Percentiles rank a stretch among this genome's conserved stretches.
Conservation (phyloP, 2,888 invertebrate species). For the Theodoxus fluviatilis region DNA sequence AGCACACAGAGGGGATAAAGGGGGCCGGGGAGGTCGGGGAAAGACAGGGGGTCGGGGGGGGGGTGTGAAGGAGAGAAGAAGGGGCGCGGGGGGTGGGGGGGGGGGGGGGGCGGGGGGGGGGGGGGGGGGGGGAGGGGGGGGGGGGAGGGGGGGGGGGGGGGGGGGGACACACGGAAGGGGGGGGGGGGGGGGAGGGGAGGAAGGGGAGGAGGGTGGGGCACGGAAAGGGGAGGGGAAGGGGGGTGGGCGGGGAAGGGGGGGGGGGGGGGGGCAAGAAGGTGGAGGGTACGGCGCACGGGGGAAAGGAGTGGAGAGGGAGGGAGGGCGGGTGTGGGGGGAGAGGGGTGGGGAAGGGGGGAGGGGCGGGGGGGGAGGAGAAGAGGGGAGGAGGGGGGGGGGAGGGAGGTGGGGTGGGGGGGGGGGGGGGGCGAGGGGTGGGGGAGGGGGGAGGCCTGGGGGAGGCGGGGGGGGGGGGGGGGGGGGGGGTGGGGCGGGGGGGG, state of each 20-base stretch:
- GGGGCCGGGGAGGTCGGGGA: not conserved
- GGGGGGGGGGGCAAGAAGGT: conserved; percentile 2
- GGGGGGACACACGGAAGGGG: not conserved
- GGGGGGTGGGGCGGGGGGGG: not conserved
- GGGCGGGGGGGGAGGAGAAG: not conserved
- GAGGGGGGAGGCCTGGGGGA: not conserved
- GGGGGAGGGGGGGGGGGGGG: not conserved
- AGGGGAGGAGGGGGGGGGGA: not conserved
- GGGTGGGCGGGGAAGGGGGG: not conserved
- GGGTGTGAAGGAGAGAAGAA: conserved; percentile 4
- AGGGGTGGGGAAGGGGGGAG: not conserved
- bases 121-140: not conserved
- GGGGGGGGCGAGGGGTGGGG: not conserved
- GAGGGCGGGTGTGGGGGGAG: not conserved
- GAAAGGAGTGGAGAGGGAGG: not conserved
- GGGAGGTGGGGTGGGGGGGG: not conserved
- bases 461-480: not conserved
- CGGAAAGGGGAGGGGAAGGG: not conserved
- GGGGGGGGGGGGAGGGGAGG: not conserved
- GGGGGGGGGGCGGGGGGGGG: not conserved
- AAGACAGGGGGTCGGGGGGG: not conserved
- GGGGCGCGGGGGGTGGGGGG: not conserved
- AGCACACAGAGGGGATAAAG: not conserved
- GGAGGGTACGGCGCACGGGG: not conserved
- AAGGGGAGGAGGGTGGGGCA: not conserved